Percentiles rank a stretch among this genome's conserved stretches.
Conservation (phyloP, 64 coral and sea anemone species). For the Porites australiensis region DNA sequence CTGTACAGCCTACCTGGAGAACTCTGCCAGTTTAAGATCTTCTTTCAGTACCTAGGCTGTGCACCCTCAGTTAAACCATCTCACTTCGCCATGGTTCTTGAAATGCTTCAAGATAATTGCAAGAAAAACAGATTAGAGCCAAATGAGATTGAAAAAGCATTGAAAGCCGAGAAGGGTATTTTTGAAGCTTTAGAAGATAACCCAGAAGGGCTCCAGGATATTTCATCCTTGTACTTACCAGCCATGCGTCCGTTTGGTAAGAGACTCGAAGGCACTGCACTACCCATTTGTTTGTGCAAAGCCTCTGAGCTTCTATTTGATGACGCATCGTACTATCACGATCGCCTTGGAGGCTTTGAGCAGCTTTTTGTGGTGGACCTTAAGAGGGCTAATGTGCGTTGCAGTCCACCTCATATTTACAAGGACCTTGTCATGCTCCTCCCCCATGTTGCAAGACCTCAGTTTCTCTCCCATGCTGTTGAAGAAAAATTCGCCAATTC, state of each 20-base stretch:
- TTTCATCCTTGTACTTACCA: slow-evolving; percentile 18
- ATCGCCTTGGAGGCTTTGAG: slow-evolving; percentile 17
- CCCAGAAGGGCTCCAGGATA: background rate
- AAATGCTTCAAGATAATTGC: slow-evolving; percentile 21
- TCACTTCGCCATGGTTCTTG: slow-evolving; percentile 57
- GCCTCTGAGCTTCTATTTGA: slow-evolving; percentile 38
- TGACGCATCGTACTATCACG: slow-evolving; percentile 17
- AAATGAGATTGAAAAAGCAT: background rate
- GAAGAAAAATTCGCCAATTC: background rate
- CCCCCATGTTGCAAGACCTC: slow-evolving; percentile 9
- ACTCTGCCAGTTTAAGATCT: background rate
- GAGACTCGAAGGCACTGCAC: background rate
- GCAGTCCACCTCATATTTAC: background rate
- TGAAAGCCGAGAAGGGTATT: slow-evolving; percentile 46
- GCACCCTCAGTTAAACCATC: background rate
- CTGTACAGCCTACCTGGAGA: slow-evolving; percentile 54
- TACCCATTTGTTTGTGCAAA: background rate
- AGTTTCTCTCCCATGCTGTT: slow-evolving; percentile 38
- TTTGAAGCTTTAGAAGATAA: background rate
- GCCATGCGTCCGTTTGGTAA: background rate
- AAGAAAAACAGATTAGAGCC: background rate
- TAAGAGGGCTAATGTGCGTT: background rate
- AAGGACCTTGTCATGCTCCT: slow-evolving; percentile 46
- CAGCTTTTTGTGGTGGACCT: slow-evolving; percentile 23
- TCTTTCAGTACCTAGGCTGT: slow-evolving; percentile 59